phyloP scores from a whole-genome alignment of 2,113 vertebrate species.

The Carassius carassius region DNA sequence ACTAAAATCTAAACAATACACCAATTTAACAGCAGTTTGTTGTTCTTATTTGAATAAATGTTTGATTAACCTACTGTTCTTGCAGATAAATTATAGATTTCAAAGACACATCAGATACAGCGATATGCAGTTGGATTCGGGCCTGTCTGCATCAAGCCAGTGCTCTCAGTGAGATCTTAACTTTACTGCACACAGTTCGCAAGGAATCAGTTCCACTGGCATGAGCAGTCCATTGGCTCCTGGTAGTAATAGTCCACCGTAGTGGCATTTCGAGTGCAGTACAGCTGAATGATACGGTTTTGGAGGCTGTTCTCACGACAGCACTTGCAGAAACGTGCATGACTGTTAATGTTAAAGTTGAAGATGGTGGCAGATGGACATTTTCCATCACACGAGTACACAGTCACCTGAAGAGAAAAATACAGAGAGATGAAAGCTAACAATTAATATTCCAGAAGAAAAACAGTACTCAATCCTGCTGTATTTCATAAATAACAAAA shows the following conservation, averaged over 20 bases:
- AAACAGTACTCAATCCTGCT: not conserved
- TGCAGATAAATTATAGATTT: conserved; percentile 34
- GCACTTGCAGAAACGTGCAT: conserved; percentile 96
- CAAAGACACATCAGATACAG: conserved; percentile 38
- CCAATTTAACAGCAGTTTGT: conserved; percentile 14
- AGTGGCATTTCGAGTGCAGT: conserved; percentile 90
- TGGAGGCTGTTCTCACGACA: conserved; percentile 90
- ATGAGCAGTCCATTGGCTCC: conserved; percentile 92
- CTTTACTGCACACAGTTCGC: not conserved
- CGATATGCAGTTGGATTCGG: conserved; percentile 24
- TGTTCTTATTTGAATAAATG: not conserved
- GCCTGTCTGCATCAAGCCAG: conserved; percentile 16
- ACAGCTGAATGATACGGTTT: conserved; percentile 85
- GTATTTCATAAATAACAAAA: not conserved
- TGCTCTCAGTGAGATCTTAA: not conserved
- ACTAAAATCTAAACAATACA: conserved; percentile 4
- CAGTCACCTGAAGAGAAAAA: conserved; percentile 77
- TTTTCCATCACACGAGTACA: conserved; percentile 95
- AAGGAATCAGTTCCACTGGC: conserved; percentile 88
- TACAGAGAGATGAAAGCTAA: not conserved
- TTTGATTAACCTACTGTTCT: conserved; percentile 36
- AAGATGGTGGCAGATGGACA: conserved; percentile 98
- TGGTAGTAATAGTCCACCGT: conserved; percentile 87
- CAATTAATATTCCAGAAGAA: not conserved
- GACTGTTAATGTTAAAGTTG: conserved; percentile 96